Evolutionary conservation across 2,888 invertebrate species (phyloP), one percentile per base, ranked within the genome.

Genomic region (Agrotis exclamationis): DNA sequence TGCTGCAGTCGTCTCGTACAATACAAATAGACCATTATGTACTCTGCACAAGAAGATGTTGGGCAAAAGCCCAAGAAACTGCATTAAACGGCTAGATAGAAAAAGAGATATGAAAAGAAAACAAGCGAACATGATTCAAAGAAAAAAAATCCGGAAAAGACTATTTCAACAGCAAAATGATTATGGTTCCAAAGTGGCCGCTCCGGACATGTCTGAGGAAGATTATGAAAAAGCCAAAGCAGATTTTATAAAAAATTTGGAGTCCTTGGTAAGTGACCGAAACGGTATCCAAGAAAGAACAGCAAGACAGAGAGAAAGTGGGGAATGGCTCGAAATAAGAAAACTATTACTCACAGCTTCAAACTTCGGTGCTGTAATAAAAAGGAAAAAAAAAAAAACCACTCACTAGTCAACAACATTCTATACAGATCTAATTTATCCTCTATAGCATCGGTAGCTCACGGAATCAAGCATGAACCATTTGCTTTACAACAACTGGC

Each of bases 21-120:
- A 62, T 20, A 62, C 60, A 3, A 62, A 62, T 48, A 48, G 20
- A 48, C 60, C 48, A 28, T 48, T 62, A 20, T 62, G 33, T 20
- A 62, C 48, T 1, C n/a, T 50, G 7, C 62, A 62, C 48, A 62
- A 50, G 48, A 62, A 62, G 20, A 62, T 45, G 16, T 58, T 45
- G 22, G 44, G 58, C 9, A 58, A 58, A 22, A 58, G 58, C 22
- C 58, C 58, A 3, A 58, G 44, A 39, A 28, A 28, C 28, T 28
- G 28, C 28, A 28, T 28, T 28, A 28, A 28, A 28, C 28, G 28
- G 28, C 54, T 56, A 56, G 54, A 56, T 33, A 33, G 9, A 56
- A 56, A n/a, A 9, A 56, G n/a, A 56, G 56, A 28, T 28, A 28
- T 28, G 28, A 28, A 28, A 28, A 47, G 59, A 22, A 59, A 59